phyloP scores from a whole-genome alignment of 2,113 vertebrate genomes.

The Burhinus bistriatus region DNA sequence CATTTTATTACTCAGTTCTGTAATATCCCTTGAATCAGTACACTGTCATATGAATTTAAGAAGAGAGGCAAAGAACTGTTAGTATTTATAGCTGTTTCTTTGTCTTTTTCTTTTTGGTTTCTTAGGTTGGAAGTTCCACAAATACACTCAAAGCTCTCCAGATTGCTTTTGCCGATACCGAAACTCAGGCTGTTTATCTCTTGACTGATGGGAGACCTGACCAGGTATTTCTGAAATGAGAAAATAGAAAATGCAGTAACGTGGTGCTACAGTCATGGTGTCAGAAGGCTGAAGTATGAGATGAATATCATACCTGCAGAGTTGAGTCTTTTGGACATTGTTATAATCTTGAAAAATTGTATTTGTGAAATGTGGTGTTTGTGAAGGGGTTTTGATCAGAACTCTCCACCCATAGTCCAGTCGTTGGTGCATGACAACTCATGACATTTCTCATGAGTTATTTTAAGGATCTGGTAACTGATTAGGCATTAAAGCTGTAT shows the following conservation, averaged over 20 bases:
- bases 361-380: background rate
- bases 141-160: constrained; percentile 78
- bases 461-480: background rate
- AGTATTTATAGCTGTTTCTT: background rate
- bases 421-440: background rate
- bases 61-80: background rate
- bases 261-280: background rate
- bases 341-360: background rate
- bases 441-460: background rate
- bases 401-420: background rate
- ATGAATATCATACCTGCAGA: background rate
- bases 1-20: background rate
- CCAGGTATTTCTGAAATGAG: constrained; percentile 72
- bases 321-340: background rate
- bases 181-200: constrained; percentile 78
- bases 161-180: constrained; percentile 75
- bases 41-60: background rate
- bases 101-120: background rate
- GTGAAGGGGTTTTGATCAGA: background rate
- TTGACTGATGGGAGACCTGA: constrained; percentile 83
- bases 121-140: constrained; percentile 79
- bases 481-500: background rate
- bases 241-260: background rate
- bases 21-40: background rate
- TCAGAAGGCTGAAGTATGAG: background rate